These are phyloP conservation scores for Pollenia labialis DNA, from an alignment of 2,888 invertebrate genomes.

Conservation along the genomic window DNA sequence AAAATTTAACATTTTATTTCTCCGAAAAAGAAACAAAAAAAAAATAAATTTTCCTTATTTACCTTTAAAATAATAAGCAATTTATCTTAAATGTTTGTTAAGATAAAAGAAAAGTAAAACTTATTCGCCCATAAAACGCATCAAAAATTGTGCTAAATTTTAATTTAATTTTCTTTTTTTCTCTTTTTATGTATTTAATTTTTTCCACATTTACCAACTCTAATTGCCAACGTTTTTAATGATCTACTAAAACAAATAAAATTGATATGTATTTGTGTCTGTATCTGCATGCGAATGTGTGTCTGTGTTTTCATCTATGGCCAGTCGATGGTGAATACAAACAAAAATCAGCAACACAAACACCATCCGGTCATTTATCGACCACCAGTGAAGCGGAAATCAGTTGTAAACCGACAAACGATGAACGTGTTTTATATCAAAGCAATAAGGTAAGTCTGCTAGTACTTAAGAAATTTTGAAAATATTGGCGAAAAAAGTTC, in stretches of 20 bases:
- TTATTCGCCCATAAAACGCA: conserved; percentile 1
- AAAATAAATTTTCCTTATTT: not conserved
- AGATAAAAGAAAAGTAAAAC: not conserved
- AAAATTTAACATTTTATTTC: too few relatives aligned
- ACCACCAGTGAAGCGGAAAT: conserved; percentile 84
- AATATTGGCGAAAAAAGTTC: too few relatives aligned
- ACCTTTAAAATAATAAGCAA: not conserved
- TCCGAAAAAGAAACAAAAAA: not conserved
- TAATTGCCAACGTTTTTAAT: conserved; percentile 66
- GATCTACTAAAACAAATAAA: conserved; percentile 69
- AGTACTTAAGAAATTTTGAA: not conserved
- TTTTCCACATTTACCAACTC: conserved; percentile 33
- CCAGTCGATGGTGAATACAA: conserved; percentile 89
- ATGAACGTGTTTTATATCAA: conserved; percentile 80
- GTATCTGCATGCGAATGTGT: not conserved
- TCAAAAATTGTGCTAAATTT: conserved; percentile 31
- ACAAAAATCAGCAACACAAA: conserved; percentile 88
- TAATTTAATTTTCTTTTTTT: conserved; percentile 43
- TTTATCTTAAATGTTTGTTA: not conserved
- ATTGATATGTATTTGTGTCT: conserved; percentile 1
- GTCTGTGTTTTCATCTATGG: not conserved
- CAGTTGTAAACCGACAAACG: conserved; percentile 82
- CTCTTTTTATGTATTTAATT: conserved; percentile 26
- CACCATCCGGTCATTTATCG: conserved; percentile 86
- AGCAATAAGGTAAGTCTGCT: conserved; percentile 80